These are phyloP conservation scores for Pristionchus japonicus DNA, from an alignment of 2,888 invertebrate species.

Conservation along the genomic window DNA sequence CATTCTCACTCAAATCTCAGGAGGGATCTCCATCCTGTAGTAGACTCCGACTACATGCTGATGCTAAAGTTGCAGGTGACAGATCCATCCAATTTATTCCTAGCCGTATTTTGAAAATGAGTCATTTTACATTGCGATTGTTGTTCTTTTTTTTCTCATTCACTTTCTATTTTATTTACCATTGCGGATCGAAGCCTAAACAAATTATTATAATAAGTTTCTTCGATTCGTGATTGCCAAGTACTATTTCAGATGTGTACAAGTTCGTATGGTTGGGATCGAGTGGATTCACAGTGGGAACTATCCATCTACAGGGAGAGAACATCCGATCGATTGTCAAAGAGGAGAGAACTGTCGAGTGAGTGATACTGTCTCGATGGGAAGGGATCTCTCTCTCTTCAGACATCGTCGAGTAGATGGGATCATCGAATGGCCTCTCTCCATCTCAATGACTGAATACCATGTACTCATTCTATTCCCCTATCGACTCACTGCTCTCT, in stretches of 20 bases:
- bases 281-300: conserved; percentile 49
- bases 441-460: conserved; percentile 69
- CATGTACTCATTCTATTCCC: conserved; percentile 68
- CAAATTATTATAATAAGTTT: no score
- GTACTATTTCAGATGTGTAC: conserved; percentile 48
- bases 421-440: conserved; percentile 64
- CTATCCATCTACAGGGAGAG: conserved; percentile 50
- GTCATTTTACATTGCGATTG: no score
- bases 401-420: conserved; percentile 70
- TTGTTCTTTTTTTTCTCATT: neutral
- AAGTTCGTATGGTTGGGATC: conserved; percentile 55
- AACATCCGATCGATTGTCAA: conserved; percentile 52
- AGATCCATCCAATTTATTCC: neutral
- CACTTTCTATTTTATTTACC: no score
- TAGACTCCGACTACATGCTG: conserved; percentile 17
- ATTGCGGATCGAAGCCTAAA: no score
- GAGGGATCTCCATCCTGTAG: conserved; percentile 11
- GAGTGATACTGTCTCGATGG: conserved; percentile 23
- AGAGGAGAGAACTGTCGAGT: conserved; percentile 60
- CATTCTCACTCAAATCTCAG: conserved; percentile 19
- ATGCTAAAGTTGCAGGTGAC: neutral
- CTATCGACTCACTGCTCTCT: conserved; percentile 67
- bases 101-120: no score
- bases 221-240: no score
- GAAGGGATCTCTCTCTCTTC: conserved; percentile 24